Percentiles rank a stretch among this genome's conserved stretches.
Conservation (phyloP, 2,888 invertebrate species). For the Rotaria magnacalcarata region DNA sequence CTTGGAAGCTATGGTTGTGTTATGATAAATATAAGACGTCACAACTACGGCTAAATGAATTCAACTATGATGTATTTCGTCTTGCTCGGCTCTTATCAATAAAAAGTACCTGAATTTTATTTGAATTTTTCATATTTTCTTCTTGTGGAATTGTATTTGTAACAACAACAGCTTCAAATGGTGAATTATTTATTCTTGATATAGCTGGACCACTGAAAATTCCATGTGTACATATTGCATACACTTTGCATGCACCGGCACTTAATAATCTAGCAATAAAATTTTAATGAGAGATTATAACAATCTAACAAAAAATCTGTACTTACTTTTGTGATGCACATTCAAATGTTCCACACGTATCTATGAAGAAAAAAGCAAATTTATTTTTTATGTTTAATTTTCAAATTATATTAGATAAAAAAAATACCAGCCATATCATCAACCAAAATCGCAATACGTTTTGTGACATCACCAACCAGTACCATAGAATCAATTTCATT, state of each 20-base stretch:
- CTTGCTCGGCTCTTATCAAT: too few relatives aligned
- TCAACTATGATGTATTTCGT: too few relatives aligned
- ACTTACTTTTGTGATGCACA: conserved; percentile 42
- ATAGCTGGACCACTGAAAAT: conserved; percentile 92
- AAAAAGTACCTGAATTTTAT: conserved; percentile 70
- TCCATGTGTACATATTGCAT: conserved; percentile 77
- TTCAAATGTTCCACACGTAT: conserved; percentile 47
- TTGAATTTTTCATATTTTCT: conserved; percentile 82
- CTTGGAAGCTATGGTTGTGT: too few relatives aligned
- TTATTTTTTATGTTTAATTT: not conserved
- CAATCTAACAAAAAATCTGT: not conserved
- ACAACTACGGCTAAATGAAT: too few relatives aligned
- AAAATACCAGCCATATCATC: conserved; percentile 77
- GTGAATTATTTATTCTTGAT: conserved; percentile 80
- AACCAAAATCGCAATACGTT: conserved; percentile 82
- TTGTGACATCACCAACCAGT: conserved; percentile 86
- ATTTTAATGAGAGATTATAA: not conserved
- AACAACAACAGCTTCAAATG: conserved; percentile 88
- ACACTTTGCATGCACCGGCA: conserved; percentile 62
- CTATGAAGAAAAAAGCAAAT: not conserved
- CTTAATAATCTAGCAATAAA: conserved; percentile 66
- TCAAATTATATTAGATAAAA: not conserved
- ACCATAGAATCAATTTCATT: conserved; percentile 95
- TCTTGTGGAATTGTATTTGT: conserved; percentile 94
- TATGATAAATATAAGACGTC: too few relatives aligned